Base-by-base conservation (phyloP, 2,113 vertebrate species). In the Lophochroa leadbeateri region DNA sequence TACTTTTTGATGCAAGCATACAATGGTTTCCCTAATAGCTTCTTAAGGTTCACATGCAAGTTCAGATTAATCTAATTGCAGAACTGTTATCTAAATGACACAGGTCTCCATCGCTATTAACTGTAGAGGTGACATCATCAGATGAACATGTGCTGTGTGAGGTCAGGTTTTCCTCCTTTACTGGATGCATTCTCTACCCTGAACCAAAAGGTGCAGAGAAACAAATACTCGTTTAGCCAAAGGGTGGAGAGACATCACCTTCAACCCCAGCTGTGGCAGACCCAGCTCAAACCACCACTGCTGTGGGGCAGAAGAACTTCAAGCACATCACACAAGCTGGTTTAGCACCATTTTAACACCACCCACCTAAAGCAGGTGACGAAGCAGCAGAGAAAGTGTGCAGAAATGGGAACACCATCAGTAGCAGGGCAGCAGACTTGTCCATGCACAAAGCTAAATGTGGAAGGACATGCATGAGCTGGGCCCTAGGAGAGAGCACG, bases 1-100 rank as follows among this genome's bases (percentile, higher is more conserved):
- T 70, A 81, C 68, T 37, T 88, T 78, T 43, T 81, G 79, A 17
- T 25, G 44, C 49, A 76, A 55, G 65, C 50, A 53, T 17, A 64
- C 64, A 78, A 19, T 20, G 39, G 68, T 35, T 82, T 88, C 60
- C 64, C 50, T 88, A 95, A 88, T 21, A n/a, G 72, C 60, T 78
- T 80, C 70, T 39, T 75, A 86, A 82, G 39, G 82, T 33, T 86
- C 60, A 58, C 77, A 33, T 8, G 11, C 23, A 33, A 1, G 41
- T 43, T 88, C 72, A 86, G 60, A 84, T 86, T 75, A 92, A 63
- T 33, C 69, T 91, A 68, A 96, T 28, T 94, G 88, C 83, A 94
- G 86, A 63, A 58, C 50, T 74, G 64, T 67, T 93, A 97, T 92
- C 92, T 88, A 28, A 84, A 70, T 14, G 53, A 72, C 80, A 25